Conservation (phyloP, 2,113 vertebrate species). For the Alethe castanea region DNA sequence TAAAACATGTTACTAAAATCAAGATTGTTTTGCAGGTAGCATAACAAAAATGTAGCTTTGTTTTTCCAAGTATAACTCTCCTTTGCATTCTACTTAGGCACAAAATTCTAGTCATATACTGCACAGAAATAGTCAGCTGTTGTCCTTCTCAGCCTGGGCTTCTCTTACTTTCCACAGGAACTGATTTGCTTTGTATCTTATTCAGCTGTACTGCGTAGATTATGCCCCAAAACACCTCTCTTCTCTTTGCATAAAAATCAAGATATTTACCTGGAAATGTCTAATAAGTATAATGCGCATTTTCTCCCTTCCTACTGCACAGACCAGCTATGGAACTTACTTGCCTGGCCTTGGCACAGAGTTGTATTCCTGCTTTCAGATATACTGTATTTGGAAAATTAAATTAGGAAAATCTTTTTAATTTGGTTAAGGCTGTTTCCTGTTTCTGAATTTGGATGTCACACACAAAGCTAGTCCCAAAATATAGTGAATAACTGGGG, state of each 20-base stretch:
- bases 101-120: not conserved
- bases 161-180: not conserved
- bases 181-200: not conserved
- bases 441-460: conserved; percentile 29
- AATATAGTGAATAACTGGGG: not conserved
- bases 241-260: not conserved
- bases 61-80: not conserved
- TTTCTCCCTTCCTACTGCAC: not conserved
- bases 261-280: not conserved
- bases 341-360: conserved; percentile 17
- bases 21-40: not conserved
- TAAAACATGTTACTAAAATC: not conserved
- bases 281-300: not conserved
- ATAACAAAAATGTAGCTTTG: not conserved
- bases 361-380: conserved; percentile 17
- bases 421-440: conserved; percentile 20
- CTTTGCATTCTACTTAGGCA: not conserved
- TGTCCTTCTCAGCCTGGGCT: not conserved
- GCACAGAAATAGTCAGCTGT: not conserved
- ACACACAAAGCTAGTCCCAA: conserved; percentile 5
- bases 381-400: not conserved
- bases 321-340: not conserved
- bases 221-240: not conserved
- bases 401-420: conserved; percentile 46
- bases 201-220: not conserved